Base-by-base conservation (phyloP, 2,113 vertebrate genomes). In the Caranx melampygus region DNA sequence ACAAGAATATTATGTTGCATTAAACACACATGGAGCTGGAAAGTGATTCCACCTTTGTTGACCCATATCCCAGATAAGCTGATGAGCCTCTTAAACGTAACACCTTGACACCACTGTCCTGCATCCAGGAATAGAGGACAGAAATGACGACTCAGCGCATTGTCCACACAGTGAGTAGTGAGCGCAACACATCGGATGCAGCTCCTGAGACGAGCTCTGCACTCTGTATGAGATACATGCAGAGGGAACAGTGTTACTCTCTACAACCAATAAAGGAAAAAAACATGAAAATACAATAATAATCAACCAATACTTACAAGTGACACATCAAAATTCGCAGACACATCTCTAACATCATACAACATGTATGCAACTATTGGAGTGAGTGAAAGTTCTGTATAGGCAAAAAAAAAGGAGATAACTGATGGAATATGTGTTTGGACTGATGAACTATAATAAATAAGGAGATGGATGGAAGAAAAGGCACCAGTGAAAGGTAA, bases 1-100 rank as follows among this genome's bases (percentile, higher is more conserved):
- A 51, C 0, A 63, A 2, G 6, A 44, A 61, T 67, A 58, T 35
- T n/a, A 4, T 9, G 12, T 1, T 71, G 9, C 11, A 59, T 57
- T 64, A 37, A 8, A 67, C 42, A 7, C 18, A 40, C 10, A 42
- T n/a, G n/a, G 14, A 45, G 26, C 42, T 37, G 54, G 9, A 84
- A 84, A 83, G 66, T 86, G 90, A 93, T 87, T 93, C 84, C 90
- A 95, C 94, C 87, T 93, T 93, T 89, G 88, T 75, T 89, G 94
- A 96, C 95, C 95, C 91, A 93, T 90, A 95, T 96, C 90, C 92
- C 87, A 72, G 92, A 91, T 96, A 96, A 97, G 94, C 96, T 89
- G 93, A 92, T 96, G 96, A 97, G 94, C 95, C 85, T 95, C 95
- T 97, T 95, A 95, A 81, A 86, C 55, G 44, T 85, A 90, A 90